Evolutionary conservation across 2,888 invertebrate genomes (phyloP).

Genomic region (Sepioteuthis lessoniana): DNA sequence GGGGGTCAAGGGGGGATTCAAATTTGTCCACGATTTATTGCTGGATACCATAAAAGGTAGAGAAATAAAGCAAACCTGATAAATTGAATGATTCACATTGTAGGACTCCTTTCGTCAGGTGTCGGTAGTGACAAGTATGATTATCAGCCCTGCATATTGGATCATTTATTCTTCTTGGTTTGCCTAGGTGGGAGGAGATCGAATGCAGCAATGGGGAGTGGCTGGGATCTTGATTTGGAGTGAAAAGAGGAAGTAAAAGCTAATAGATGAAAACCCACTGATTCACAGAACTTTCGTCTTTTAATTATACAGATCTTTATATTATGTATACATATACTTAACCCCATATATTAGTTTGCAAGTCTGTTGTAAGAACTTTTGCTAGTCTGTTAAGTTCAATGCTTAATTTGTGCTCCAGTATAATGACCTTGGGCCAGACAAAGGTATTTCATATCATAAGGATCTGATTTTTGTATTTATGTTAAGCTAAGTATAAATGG

Average conservation of each 20-base stretch:
- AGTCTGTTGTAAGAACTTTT: no score
- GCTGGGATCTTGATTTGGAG: neutral
- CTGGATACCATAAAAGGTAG: conserved; percentile 14
- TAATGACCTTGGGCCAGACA: no score
- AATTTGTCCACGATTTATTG: neutral
- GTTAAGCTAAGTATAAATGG: no score
- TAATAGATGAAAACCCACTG: neutral
- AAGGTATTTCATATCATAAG: no score
- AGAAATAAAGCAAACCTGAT: neutral
- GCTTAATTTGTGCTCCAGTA: no score
- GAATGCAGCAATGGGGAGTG: neutral
- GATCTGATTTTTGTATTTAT: no score
- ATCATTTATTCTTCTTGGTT: neutral
- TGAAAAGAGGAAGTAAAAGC: conserved; percentile 20
- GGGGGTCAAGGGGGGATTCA: no score
- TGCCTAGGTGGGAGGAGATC: neutral
- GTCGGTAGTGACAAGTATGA: neutral
- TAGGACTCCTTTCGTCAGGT: neutral
- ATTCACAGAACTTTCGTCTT: neutral
- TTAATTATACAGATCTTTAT: conserved; percentile 23
- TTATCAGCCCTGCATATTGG: neutral
- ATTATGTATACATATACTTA: neutral
- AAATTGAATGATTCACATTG: conserved; percentile 23
- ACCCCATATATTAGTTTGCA: no score
- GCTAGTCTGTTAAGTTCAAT: no score